These are phyloP conservation scores for Siderastrea radians DNA, from an alignment of 92 coral and sea anemone genomes.

Conservation along the genomic window DNA sequence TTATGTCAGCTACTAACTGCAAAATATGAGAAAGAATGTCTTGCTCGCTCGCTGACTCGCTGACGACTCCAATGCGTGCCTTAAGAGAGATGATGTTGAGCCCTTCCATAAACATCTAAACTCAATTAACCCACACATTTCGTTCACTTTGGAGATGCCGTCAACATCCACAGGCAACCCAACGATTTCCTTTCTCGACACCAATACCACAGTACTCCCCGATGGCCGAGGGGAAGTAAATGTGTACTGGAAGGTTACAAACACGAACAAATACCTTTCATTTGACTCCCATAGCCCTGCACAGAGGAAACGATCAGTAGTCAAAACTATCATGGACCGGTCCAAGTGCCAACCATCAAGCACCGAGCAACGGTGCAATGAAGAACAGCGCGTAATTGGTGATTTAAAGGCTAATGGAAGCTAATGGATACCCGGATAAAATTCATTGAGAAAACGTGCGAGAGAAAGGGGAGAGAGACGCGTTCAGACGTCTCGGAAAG, in stretches of 20 bases:
- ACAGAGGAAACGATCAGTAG: conserved; percentile 25
- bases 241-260: conserved; percentile 39
- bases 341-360: background rate
- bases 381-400: background rate
- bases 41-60: too few relatives aligned
- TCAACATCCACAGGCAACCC: background rate
- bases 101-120: too few relatives aligned
- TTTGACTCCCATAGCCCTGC: conserved; percentile 47
- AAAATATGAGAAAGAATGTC: too few relatives aligned
- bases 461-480: background rate
- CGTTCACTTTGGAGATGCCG: conserved; percentile 17
- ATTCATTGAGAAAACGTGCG: background rate
- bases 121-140: conserved; percentile 29
- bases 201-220: background rate
- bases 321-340: background rate
- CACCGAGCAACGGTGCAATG: background rate
- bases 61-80: conserved; percentile 31
- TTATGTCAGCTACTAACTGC: too few relatives aligned
- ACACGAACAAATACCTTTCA: conserved; percentile 44
- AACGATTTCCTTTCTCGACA: conserved; percentile 39
- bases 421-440: background rate
- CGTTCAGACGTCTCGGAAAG: background rate
- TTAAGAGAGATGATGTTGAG: background rate
- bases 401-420: too few relatives aligned
- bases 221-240: conserved; percentile 17